phyloP scores from a whole-genome alignment of 1,140 invertebrate genomes.

The Drosophila littoralis region DNA sequence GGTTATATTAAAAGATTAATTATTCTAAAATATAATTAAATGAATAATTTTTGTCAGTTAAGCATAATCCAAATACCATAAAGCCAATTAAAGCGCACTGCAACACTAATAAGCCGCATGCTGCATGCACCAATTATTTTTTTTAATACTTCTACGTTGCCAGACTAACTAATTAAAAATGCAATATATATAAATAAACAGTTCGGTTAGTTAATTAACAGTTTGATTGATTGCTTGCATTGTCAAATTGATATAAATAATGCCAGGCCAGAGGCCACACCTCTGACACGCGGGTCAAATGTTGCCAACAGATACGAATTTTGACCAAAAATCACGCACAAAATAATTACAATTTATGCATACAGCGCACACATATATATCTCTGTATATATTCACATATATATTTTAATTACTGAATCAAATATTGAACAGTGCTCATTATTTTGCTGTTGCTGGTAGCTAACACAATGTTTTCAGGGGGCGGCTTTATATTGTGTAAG shows the following conservation, averaged over 20 bases:
- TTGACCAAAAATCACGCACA: constrained; percentile 75
- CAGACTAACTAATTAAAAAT: constrained; percentile 73
- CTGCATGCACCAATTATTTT: neutral
- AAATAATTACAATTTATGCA: constrained; percentile 70
- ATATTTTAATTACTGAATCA: constrained; percentile 69
- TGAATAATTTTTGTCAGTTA: too few relatives aligned
- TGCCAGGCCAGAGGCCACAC: constrained; percentile 10
- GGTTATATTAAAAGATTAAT: too few relatives aligned
- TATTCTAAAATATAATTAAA: too few relatives aligned
- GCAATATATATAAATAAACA: constrained; percentile 63
- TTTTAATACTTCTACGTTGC: constrained; percentile 20
- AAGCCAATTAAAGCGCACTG: neutral
- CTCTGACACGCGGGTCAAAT: neutral
- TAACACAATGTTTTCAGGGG: constrained; percentile 2
- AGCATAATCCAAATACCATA: too few relatives aligned
- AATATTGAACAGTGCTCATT: constrained; percentile 62
- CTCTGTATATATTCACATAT: constrained; percentile 21
- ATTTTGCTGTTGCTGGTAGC: constrained; percentile 42
- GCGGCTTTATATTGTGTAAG: constrained; percentile 4
- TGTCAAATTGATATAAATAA: constrained; percentile 59
- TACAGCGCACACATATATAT: constrained; percentile 1
- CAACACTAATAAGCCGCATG: neutral
- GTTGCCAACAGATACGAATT: constrained; percentile 29
- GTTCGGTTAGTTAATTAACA: constrained; percentile 77
- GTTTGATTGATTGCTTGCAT: constrained; percentile 75